These are phyloP conservation scores for Cacoxenus indagator DNA, from an alignment of 2,888 invertebrate genomes.

Conservation along the genomic window DNA sequence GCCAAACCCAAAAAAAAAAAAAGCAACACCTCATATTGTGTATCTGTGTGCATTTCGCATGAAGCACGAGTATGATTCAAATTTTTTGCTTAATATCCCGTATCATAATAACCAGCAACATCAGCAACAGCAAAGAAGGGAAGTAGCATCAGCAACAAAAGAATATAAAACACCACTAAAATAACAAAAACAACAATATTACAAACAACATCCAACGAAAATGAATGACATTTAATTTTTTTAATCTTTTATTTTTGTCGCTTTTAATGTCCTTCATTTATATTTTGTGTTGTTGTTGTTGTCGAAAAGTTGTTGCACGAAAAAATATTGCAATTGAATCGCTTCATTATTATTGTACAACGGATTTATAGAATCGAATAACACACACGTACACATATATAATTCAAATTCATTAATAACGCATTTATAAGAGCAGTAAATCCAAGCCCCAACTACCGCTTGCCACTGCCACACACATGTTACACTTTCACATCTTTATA, in stretches of 20 bases:
- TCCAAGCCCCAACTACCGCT: background rate
- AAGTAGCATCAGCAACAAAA: background rate
- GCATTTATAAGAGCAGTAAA: background rate
- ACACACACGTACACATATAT: background rate
- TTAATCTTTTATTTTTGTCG: background rate
- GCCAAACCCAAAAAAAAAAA: too few relatives aligned
- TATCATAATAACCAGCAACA: background rate
- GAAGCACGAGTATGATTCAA: background rate
- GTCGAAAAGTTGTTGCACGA: background rate
- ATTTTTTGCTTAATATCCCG: background rate
- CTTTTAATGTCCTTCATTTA: background rate
- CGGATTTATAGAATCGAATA: background rate
- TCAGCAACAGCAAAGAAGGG: background rate
- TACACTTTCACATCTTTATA: background rate
- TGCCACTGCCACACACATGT: background rate
- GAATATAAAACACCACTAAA: too few relatives aligned
- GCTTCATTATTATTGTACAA: background rate
- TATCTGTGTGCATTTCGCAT: slow-evolving; percentile 11
- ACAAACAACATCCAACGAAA: slow-evolving; percentile 43
- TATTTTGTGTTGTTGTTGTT: background rate
- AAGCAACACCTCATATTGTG: too few relatives aligned
- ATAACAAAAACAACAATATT: background rate
- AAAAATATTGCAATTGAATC: slow-evolving; percentile 3
- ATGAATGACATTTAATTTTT: slow-evolving; percentile 29
- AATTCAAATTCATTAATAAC: background rate